Evolutionary conservation across 2,113 vertebrate genomes (phyloP), one percentile per base, ranked within the genome.

Genomic region (Nesoenas mayeri): DNA sequence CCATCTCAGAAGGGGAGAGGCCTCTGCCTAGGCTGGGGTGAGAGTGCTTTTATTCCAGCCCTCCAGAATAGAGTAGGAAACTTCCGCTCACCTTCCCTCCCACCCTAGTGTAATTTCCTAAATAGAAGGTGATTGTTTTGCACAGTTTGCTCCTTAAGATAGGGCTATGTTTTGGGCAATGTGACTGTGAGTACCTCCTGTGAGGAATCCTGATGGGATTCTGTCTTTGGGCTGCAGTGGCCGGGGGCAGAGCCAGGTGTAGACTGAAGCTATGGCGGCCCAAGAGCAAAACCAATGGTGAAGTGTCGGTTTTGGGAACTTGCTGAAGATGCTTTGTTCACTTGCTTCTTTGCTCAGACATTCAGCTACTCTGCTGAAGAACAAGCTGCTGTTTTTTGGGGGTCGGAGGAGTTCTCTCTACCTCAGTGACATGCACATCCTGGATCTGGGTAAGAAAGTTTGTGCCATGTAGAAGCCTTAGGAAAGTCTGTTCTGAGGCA

Each of bases 21-120:
- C 99, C 99, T 86, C 94, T 98, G 67, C 98, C 98, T 86, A 98
- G 99, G 69, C 98, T 98, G 95, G 98, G 98, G 99, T 99, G 67
- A 97, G 99, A 48, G 38, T 80, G 19, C 51, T 91, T 18, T 78
- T 90, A 53, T 82, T 95, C 31, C 28, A 90, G 47, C 25, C 34
- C 36, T 84, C 51, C 22, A 53, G 67, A 86, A 69, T 8, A 78
- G 53, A 79, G 60, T 19, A 91, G 51, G 14, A 88, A 85, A 51
- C 17, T 11, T 65, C 57, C 77, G n/a, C 20, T 88, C 36, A 74
- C 29, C 26, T 87, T 79, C 28, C n/a, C 12, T 91, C 32, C 20
- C 38, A 51, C 22, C 36, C 19, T 56, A 51, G n/a, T 83, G 56
- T 65, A 34, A 62, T 51, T 84, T 93, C 15, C 29, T 74, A 80